phyloP scores from a whole-genome alignment of 2,797 vertebrate species.

The Prunella strophiata region DNA sequence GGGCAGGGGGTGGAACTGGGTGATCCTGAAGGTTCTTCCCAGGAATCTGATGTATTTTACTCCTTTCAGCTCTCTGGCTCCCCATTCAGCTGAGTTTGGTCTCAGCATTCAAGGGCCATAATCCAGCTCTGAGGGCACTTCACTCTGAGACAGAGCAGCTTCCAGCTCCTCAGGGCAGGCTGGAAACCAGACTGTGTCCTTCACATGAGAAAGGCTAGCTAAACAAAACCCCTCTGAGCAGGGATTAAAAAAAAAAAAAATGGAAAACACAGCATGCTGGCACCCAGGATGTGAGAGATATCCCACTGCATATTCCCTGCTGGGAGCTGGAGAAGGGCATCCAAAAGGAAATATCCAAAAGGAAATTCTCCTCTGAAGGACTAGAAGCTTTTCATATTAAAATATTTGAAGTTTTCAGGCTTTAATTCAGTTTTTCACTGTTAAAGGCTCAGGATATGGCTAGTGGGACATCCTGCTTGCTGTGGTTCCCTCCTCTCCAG shows the following conservation, averaged over 20 bases:
- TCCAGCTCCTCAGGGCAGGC: fast-evolving
- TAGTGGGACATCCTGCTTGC: neutral
- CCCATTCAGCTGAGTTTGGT: neutral
- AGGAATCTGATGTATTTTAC: neutral
- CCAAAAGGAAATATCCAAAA: neutral
- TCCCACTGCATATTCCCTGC: neutral
- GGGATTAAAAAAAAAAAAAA: neutral
- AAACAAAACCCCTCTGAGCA: neutral
- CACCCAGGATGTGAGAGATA: neutral
- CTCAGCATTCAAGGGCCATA: neutral
- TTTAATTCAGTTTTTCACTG: neutral
- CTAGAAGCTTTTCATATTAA: neutral
- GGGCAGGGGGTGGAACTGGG: neutral
- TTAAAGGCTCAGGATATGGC: neutral
- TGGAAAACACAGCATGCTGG: fast-evolving
- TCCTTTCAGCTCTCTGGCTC: neutral
- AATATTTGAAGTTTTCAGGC: neutral
- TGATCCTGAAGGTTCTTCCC: neutral
- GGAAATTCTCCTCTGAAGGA: neutral
- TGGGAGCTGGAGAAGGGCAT: neutral
- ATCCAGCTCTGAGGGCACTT: neutral
- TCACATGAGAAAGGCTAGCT: neutral
- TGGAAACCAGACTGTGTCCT: neutral
- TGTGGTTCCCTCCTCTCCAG: neutral
- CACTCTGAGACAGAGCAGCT: neutral